These are phyloP conservation scores for Cephalopholis sonnerati DNA, from an alignment of 2,113 vertebrate species.

Conservation along the genomic window DNA sequence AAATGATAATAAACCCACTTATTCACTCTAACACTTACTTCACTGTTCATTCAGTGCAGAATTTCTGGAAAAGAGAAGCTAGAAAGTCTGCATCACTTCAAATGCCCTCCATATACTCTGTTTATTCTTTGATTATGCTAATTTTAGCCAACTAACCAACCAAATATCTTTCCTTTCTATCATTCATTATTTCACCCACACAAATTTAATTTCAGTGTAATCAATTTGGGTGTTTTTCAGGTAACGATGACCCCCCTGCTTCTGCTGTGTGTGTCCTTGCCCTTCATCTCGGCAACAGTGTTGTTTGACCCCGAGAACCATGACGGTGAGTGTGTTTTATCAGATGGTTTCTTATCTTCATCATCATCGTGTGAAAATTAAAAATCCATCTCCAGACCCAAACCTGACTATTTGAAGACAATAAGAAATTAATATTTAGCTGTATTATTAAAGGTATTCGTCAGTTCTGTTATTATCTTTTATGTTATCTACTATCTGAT, in stretches of 20 bases:
- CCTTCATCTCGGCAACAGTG: slow-evolving; percentile 82
- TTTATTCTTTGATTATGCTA: background rate
- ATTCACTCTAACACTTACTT: slow-evolving; percentile 26
- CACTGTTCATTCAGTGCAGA: slow-evolving; percentile 20
- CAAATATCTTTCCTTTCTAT: background rate
- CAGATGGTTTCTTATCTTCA: background rate
- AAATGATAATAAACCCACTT: slow-evolving; percentile 7
- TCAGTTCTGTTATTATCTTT: background rate
- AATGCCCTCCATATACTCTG: background rate
- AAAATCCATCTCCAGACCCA: background rate
- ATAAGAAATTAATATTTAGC: background rate
- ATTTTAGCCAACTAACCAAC: background rate
- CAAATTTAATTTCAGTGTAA: background rate
- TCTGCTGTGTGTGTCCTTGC: slow-evolving; percentile 89
- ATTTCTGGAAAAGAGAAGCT: background rate
- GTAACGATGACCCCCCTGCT: slow-evolving; percentile 93
- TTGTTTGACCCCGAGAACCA: slow-evolving; percentile 76
- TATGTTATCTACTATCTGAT: background rate
- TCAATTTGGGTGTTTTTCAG: slow-evolving; percentile 78
- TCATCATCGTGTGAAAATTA: background rate
- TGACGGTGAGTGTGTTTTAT: slow-evolving; percentile 77
- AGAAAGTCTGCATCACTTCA: background rate
- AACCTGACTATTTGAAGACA: background rate
- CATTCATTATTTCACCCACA: background rate
- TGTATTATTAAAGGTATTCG: background rate